These are phyloP conservation scores for Balaeniceps rex DNA, from an alignment of 2,113 vertebrate species.

Conservation along the genomic window DNA sequence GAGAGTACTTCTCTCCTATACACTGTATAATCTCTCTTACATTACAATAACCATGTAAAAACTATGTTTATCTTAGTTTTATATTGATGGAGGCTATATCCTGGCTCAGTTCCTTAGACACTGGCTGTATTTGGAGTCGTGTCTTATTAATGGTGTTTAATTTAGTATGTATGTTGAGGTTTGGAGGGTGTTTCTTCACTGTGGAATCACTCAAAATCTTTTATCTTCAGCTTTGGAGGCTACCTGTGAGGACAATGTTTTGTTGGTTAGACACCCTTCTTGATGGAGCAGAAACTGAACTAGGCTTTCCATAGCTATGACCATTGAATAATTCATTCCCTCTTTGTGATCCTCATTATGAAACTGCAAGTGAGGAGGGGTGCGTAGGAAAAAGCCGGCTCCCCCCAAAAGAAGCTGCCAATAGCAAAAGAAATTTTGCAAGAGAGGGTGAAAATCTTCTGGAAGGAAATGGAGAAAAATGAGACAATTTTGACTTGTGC, in stretches of 20 bases:
- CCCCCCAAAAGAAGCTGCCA: background rate
- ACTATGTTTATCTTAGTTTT: background rate
- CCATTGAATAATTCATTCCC: background rate
- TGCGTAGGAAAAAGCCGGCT: background rate
- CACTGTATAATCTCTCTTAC: background rate
- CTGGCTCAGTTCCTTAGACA: background rate
- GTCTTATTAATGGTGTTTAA: background rate
- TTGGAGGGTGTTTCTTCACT: background rate
- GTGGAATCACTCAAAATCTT: background rate
- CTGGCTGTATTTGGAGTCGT: background rate
- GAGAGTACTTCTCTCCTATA: background rate
- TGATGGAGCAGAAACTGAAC: background rate
- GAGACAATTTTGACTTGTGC: background rate
- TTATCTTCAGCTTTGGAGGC: background rate
- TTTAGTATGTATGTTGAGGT: background rate
- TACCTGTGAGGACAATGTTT: background rate
- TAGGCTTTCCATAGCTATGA: background rate
- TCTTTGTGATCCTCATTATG: background rate
- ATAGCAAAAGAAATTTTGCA: background rate
- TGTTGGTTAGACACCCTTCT: background rate
- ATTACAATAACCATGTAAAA: background rate
- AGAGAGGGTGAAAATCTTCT: background rate
- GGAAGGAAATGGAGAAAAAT: background rate
- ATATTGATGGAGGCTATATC: background rate
- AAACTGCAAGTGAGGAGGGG: background rate